phyloP scores from a whole-genome alignment of 2,797 vertebrate genomes.

The Psittacula derbiana region DNA sequence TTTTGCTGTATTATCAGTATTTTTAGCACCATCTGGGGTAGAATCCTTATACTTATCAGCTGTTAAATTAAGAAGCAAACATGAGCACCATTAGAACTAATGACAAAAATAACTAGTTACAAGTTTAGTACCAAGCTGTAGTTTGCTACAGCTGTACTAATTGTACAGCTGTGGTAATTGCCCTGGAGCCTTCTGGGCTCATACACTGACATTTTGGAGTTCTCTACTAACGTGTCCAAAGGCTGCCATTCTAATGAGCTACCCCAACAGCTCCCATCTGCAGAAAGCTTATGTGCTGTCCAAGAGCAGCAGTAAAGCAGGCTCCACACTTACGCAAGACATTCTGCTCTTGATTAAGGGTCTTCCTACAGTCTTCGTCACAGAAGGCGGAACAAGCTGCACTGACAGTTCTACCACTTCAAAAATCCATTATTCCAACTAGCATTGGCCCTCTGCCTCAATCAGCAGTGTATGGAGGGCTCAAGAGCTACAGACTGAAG shows the following conservation, averaged over 20 bases:
- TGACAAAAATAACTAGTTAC: rapidly evolving
- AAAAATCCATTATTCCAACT: background rate
- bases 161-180: too few relatives aligned
- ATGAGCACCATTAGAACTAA: rapidly evolving
- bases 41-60: constrained; percentile 94
- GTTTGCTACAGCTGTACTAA: rapidly evolving
- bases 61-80: constrained; percentile 62
- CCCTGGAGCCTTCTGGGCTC: background rate
- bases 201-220: background rate
- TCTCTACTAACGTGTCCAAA: background rate
- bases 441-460: background rate
- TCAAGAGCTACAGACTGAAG: background rate
- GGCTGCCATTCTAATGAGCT: background rate
- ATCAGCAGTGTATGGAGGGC: rapidly evolving
- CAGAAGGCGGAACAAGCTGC: background rate
- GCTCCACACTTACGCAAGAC: background rate
- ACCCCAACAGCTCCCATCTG: background rate
- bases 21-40: constrained; percentile 79
- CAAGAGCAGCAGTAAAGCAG: background rate
- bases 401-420: background rate
- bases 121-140: background rate
- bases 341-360: background rate
- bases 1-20: constrained; percentile 77
- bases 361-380: background rate
- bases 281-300: background rate